phyloP scores from a whole-genome alignment of 2,113 vertebrate species.

The Misgurnus mizolepis region DNA sequence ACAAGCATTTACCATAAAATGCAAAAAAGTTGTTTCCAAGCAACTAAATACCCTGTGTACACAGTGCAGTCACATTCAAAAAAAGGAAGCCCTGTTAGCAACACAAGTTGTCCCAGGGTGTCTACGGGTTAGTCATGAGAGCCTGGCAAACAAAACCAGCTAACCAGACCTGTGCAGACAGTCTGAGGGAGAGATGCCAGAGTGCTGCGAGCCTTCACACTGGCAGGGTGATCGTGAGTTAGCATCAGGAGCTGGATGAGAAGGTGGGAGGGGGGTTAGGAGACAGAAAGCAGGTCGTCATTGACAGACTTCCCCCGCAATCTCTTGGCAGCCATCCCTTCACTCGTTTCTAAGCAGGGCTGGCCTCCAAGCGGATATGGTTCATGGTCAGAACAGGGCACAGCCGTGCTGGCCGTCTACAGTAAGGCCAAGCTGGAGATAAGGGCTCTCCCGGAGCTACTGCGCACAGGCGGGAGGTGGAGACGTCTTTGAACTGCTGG shows the following conservation, averaged over 20 bases:
- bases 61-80: neutral
- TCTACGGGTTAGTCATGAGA: slow-evolving; percentile 17
- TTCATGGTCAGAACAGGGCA: slow-evolving; percentile 67
- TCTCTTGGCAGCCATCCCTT: slow-evolving; percentile 67
- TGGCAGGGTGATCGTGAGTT: slow-evolving; percentile 48
- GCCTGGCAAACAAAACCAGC: slow-evolving; percentile 1
- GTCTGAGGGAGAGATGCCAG: slow-evolving; percentile 47
- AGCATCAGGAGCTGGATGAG: slow-evolving; percentile 33
- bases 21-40: neutral
- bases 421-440: slow-evolving; percentile 62
- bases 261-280: slow-evolving; percentile 2
- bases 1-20: too few relatives aligned
- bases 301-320: slow-evolving; percentile 64
- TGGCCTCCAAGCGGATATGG: slow-evolving; percentile 50
- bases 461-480: slow-evolving; percentile 39
- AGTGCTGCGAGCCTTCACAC: slow-evolving; percentile 34
- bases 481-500: slow-evolving; percentile 67
- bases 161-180: slow-evolving; percentile 50
- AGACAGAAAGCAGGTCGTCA: slow-evolving; percentile 67
- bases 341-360: slow-evolving; percentile 61
- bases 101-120: neutral
- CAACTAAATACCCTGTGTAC: neutral
- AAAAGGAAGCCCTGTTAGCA: neutral
- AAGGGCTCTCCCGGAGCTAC: slow-evolving; percentile 68
- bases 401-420: slow-evolving; percentile 65